phyloP scores from a whole-genome alignment of 1,140 invertebrate genomes.

The Calosoma granatense region DNA sequence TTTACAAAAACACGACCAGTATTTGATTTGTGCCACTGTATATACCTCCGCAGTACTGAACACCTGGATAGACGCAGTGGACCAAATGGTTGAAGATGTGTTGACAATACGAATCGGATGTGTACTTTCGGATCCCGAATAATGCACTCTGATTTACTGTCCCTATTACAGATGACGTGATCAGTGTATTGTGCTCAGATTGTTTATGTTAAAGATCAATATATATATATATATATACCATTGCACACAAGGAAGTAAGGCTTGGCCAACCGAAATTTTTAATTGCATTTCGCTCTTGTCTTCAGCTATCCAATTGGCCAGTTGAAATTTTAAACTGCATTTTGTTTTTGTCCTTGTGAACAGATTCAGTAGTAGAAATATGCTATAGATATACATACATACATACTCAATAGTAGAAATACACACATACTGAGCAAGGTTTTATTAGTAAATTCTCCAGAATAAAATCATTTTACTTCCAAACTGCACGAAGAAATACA shows the following conservation, averaged over 20 bases:
- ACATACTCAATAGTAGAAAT: no score
- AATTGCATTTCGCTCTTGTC: neutral
- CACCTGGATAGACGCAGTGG: conserved; percentile 1
- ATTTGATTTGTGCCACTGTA: no score
- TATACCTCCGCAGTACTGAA: neutral
- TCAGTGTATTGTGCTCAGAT: neutral
- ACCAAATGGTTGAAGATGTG: conserved; percentile 2
- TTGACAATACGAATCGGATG: conserved; percentile 10
- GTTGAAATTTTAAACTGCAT: no score
- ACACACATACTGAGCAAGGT: no score
- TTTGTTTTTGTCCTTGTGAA: no score
- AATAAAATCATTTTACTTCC: no score
- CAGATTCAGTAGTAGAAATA: no score
- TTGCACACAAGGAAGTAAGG: neutral
- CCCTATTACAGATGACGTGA: conserved; percentile 6
- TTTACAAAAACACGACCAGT: neutral
- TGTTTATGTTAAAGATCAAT: conserved; percentile 8
- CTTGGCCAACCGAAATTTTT: neutral
- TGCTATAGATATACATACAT: no score
- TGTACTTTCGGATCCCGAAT: conserved; percentile 6
- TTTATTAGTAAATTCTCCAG: no score
- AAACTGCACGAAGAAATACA: no score
- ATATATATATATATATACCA: neutral
- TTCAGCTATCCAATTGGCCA: no score
- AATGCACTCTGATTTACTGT: conserved; percentile 9